Base-by-base conservation (phyloP, 1,140 invertebrate species). In the Cardiocondyla obscurior region DNA sequence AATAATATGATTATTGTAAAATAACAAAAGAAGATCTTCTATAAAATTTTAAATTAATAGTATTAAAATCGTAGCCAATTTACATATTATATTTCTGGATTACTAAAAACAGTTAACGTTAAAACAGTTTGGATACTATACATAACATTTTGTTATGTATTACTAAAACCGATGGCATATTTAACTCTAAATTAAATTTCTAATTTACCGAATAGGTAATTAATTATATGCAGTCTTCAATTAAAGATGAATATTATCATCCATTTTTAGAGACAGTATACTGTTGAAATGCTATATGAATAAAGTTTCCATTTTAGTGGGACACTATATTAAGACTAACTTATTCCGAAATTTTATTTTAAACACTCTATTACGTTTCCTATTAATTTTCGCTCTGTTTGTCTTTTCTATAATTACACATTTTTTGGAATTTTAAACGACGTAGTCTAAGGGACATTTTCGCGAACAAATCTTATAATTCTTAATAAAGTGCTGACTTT, bases 21-120 rank as follows among this genome's bases (percentile, higher is more conserved):
- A n/a, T n/a, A 51, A 51, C 16, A n/a, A 77, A n/a, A n/a, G n/a
- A n/a, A n/a, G n/a, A n/a, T n/a, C n/a, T n/a, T n/a, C n/a, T n/a
- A n/a, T n/a, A n/a, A n/a, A n/a, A n/a, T n/a, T 79, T 19, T 14
- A 39, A 3, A 58, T 69, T 49, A 49, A 58, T 73, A 1, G 19
- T 30, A 44, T 74, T 44, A 44, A 76, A 14, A 64, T 49, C 51
- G 10, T 51, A n/a, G n/a, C n/a, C n/a, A n/a, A n/a, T n/a, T n/a
- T n/a, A n/a, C n/a, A n/a, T n/a, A n/a, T n/a, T n/a, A n/a, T n/a
- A n/a, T n/a, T n/a, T n/a, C n/a, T n/a, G n/a, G n/a, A n/a, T n/a
- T n/a, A n/a, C n/a, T n/a, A n/a, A n/a, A n/a, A n/a, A n/a, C n/a
- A n/a, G n/a, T n/a, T n/a, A n/a, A n/a, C n/a, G n/a, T n/a, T n/a